These are phyloP conservation scores for Merops nubicus DNA, from an alignment of 2,113 vertebrate species.

Conservation along the genomic window DNA sequence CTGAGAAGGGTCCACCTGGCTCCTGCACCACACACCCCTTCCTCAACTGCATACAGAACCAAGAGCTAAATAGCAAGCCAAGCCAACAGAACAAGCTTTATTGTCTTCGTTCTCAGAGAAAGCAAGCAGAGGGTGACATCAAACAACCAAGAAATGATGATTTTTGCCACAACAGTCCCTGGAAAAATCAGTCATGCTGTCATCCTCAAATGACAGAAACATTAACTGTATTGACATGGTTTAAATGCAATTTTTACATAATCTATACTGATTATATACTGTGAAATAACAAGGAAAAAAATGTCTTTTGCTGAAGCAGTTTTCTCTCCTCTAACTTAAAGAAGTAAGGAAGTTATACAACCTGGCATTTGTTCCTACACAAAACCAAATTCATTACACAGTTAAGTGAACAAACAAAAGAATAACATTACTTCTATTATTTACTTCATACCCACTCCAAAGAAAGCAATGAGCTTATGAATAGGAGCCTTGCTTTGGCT, in stretches of 20 bases:
- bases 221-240: rapidly evolving
- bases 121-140: background rate
- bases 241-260: background rate
- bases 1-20: background rate
- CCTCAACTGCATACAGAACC: rapidly evolving
- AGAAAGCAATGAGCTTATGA: slow-evolving; percentile 4
- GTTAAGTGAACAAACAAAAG: background rate
- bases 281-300: background rate
- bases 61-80: background rate
- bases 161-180: background rate
- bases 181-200: background rate
- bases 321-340: background rate
- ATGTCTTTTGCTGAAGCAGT: background rate
- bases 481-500: background rate
- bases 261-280: too few species aligned
- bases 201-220: background rate
- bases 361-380: background rate
- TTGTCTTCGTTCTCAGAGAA: background rate
- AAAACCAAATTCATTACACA: background rate
- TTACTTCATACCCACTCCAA: slow-evolving; percentile 31
- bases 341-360: background rate
- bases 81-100: background rate
- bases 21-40: background rate
- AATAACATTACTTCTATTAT: background rate
- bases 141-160: background rate